Evolutionary conservation across 2,888 invertebrate genomes (phyloP).

Genomic region (Gymnosoma rotundatum): DNA sequence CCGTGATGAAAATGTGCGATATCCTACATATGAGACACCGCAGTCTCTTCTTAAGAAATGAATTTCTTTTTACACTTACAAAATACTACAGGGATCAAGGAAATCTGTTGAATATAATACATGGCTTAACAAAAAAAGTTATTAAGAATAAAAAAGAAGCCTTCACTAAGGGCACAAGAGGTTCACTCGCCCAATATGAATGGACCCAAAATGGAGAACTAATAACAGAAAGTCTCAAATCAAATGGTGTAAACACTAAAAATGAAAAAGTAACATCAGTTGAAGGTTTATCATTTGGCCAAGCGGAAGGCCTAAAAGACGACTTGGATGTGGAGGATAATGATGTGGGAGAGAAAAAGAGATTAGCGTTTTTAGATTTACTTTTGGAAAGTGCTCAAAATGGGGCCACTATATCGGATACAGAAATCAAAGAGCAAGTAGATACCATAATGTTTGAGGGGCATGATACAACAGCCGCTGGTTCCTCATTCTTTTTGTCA

Average conservation of each 20-base stretch:
- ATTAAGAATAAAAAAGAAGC: conserved; percentile 90
- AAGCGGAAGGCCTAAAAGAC: conserved; percentile 88
- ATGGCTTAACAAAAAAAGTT: conserved; percentile 91
- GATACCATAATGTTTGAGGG: conserved; percentile 95
- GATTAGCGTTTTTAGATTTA: conserved; percentile 93
- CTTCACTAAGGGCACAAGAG: conserved; percentile 86
- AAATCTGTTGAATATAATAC: conserved; percentile 89
- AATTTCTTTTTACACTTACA: conserved; percentile 89
- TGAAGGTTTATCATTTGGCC: conserved; percentile 88
- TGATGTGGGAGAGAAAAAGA: conserved; percentile 91
- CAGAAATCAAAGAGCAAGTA: conserved; percentile 92
- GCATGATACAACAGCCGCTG: conserved; percentile 92
- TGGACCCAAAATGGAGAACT: conserved; percentile 70
- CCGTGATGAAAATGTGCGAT: conserved; percentile 95
- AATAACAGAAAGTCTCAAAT: conserved; percentile 66
- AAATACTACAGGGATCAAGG: conserved; percentile 89
- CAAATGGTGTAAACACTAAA: conserved; percentile 43
- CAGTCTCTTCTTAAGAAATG: conserved; percentile 90
- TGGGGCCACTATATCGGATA: conserved; percentile 87
- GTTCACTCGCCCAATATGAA: conserved; percentile 79
- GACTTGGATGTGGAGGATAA: conserved; percentile 91
- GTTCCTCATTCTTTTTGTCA: conserved; percentile 91
- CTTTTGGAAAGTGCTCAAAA: conserved; percentile 90
- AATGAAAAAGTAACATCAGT: conserved; percentile 80
- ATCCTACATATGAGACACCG: conserved; percentile 92